Evolutionary conservation across 2,888 invertebrate genomes (phyloP).

Genomic region (Oasisia sp.): DNA sequence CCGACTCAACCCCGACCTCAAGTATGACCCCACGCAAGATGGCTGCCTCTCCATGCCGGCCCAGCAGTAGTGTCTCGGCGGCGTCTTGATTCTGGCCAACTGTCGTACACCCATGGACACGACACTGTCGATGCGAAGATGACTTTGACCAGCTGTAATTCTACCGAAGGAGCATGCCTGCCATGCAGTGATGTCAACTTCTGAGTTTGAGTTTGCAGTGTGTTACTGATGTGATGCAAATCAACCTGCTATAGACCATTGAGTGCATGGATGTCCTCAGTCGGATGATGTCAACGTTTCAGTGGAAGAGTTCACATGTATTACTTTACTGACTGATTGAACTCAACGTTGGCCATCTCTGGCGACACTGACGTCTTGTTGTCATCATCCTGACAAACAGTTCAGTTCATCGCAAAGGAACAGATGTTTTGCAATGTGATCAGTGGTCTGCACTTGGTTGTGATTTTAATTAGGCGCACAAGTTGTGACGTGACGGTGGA

Average conservation of each 20-base stretch:
- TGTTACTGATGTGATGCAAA: too few relatives aligned
- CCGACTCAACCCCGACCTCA: conserved; percentile 65
- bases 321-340: too few relatives aligned
- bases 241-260: too few relatives aligned
- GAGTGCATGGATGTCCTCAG: too few relatives aligned
- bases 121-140: too few relatives aligned
- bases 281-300: too few relatives aligned
- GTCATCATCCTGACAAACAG: not conserved
- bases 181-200: not conserved
- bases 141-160: too few relatives aligned
- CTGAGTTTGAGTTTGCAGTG: too few relatives aligned
- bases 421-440: not conserved
- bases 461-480: conserved; percentile 13
- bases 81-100: too few relatives aligned
- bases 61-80: not conserved
- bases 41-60: conserved; percentile 18
- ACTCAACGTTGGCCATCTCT: too few relatives aligned
- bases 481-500: not conserved
- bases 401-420: not conserved
- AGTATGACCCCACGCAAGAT: conserved; percentile 40
- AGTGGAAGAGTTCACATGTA: too few relatives aligned
- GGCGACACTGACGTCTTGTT: not conserved
- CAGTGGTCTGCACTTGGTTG: not conserved
- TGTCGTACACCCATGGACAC: too few relatives aligned
- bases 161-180: not conserved